Conservation (phyloP, 1,140 invertebrate species). For the Halesus radiatus region DNA sequence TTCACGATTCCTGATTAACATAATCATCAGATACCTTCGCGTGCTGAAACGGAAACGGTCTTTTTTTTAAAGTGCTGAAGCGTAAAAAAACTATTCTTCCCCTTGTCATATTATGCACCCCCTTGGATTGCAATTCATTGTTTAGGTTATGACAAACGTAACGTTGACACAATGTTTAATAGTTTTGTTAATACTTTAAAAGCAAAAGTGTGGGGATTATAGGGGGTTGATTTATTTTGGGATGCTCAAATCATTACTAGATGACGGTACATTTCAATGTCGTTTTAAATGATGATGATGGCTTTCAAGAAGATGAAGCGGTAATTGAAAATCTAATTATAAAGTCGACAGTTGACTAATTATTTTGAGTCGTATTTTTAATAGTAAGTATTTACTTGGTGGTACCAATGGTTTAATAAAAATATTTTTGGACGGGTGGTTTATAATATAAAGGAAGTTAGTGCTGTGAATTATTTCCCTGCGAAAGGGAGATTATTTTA, state of each 20-base stretch:
- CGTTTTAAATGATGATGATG: not conserved
- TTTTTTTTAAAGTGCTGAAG: not conserved
- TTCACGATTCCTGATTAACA: conserved; percentile 30
- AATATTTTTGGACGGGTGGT: no score
- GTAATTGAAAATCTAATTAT: no score
- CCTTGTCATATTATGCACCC: not conserved
- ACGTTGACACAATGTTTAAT: conserved; percentile 9
- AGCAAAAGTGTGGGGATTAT: not conserved
- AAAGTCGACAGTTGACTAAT: no score
- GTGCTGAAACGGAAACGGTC: not conserved
- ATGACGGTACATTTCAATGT: not conserved
- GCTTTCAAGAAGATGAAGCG: not conserved
- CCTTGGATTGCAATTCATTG: not conserved
- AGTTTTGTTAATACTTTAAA: not conserved
- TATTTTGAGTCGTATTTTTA: no score
- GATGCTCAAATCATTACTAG: not conserved
- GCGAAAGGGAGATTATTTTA: no score
- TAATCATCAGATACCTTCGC: conserved; percentile 24
- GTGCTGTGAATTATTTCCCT: no score
- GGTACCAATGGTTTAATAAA: no score
- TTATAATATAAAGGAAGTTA: no score
- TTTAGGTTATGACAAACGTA: not conserved
- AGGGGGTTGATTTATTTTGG: not conserved
- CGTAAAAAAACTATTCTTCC: not conserved
- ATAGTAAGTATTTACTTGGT: no score